Evolutionary conservation across 2,888 invertebrate species (phyloP), one percentile per base, ranked within the genome.

Genomic region (Ennomos fuscantarius): DNA sequence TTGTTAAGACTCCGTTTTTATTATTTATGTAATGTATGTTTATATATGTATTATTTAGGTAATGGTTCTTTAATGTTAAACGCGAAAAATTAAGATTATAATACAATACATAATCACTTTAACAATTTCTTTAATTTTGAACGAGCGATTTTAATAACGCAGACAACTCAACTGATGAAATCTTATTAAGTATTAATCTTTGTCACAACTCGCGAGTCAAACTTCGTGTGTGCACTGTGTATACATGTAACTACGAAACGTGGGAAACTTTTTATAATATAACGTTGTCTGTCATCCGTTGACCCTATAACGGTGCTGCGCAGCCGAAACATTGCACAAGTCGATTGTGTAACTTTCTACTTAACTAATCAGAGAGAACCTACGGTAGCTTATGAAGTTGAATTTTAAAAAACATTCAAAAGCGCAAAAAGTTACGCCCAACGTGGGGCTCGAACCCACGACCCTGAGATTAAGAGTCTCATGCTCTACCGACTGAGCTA

Each of bases 401-500:
- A 48, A 13, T 40, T 6, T 15, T 24, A 24, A 3, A 32, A 52
- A 49, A 41, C 44, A 45, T 51, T 50, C 37, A 48, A 53, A 39
- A 35, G 12, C 41, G 44, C 44, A 64, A 52, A 70, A 75, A 77
- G 83, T 12, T 54, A 11, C 91, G 93, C 93, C 93, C 93, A 93
- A 93, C 93, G 93, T 93, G 93, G 93, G 93, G 93, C 93, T 93
- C 93, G 93, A 93, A 93, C 93, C 93, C 93, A 93, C 93, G 93
- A 93, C 93, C 93, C 93, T 93, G 93, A 93, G 93, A 93, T 93
- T 93, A 93, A 93, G 93, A 93, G 93, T 93, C 93, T 93, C 93
- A 92, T 92, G 92, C 92, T 92, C 92, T 92, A 92, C 92, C 90
- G 91, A 91, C 91, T 91, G 90, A 92, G 92, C 91, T 92, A 92